These are phyloP conservation scores for Aspidoscelis tigris DNA, from an alignment of 2,113 vertebrate genomes.

Conservation along the genomic window DNA sequence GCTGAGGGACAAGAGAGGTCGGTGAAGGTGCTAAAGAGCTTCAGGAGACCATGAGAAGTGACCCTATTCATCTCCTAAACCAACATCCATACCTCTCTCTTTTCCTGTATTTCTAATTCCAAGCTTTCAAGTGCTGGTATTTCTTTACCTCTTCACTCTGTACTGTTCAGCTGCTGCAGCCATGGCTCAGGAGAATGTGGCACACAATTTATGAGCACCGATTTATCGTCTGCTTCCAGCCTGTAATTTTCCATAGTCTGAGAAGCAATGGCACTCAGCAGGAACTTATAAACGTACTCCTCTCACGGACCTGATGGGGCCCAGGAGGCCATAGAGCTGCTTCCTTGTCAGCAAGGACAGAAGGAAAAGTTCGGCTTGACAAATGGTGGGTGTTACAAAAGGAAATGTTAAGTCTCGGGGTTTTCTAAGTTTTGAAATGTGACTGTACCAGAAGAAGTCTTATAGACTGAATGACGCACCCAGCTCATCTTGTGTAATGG, in stretches of 20 bases:
- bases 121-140: background rate
- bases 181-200: background rate
- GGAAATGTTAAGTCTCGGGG: no score
- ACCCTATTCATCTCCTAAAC: background rate
- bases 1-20: no score
- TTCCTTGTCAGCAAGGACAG: rapidly evolving
- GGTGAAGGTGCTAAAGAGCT: no score
- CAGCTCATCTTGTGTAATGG: no score
- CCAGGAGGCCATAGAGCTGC: rapidly evolving
- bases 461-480: no score
- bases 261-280: background rate
- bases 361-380: slow-evolving; percentile 12
- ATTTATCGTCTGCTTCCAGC: rapidly evolving
- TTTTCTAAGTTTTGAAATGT: no score
- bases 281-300: rapidly evolving
- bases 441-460: no score
- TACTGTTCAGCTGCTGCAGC: background rate
- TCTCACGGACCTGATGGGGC: background rate
- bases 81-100: background rate
- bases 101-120: no score
- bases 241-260: background rate
- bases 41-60: background rate
- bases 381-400: background rate
- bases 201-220: background rate
- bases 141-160: background rate